Base-by-base conservation (phyloP, 2,113 vertebrate species). In the Pandion haliaetus region DNA sequence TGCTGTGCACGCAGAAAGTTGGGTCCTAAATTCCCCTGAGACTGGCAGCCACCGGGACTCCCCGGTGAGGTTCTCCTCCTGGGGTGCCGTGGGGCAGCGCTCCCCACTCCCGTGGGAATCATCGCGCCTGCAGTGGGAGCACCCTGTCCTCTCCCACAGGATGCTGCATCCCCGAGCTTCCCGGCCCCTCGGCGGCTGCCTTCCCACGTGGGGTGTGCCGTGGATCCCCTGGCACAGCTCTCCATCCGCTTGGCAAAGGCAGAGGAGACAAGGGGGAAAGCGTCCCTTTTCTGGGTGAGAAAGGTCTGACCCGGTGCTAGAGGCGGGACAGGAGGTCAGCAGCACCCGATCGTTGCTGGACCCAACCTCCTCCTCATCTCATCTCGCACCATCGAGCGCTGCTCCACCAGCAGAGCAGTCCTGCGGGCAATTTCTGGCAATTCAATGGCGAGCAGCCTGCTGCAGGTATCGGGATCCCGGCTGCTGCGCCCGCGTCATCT, bases 61-160 rank as follows among this genome's bases (percentile, higher is more conserved):
- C 40, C 69, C 3, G 8, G 36, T 12, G 59, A 72, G 78, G 52
- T 31, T 70, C 28, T 36, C 14, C 20, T 63, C 42, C 52, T 3
- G 19, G 47, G 16, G 21, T 8, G 18, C 26, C 3, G 2, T 0
- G 17, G 55, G 79, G n/a, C 58, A 28, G 34, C 2, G 2, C 14
- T 87, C 23, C 40, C 44, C 9, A 3, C 19, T 61, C 40, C 67
- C 1, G 0, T 2, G 47, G 71, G 66, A 44, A 38, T 32, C 26
- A 0, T 26, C 8, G 12, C 20, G 2, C 29, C 0, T 26, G 0
- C 3, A 8, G 40, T 4, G 12, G 72, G 59, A 40, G 34, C 18
- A 0, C 19, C 26, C 31, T 0, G 5, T 15, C 32, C 50, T 21
- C 8, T 49, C 71, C 88, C 5, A 0, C 0, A 14, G 34, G 82